Conservation (phyloP, 2,113 vertebrate genomes). For the Fregata magnificens region DNA sequence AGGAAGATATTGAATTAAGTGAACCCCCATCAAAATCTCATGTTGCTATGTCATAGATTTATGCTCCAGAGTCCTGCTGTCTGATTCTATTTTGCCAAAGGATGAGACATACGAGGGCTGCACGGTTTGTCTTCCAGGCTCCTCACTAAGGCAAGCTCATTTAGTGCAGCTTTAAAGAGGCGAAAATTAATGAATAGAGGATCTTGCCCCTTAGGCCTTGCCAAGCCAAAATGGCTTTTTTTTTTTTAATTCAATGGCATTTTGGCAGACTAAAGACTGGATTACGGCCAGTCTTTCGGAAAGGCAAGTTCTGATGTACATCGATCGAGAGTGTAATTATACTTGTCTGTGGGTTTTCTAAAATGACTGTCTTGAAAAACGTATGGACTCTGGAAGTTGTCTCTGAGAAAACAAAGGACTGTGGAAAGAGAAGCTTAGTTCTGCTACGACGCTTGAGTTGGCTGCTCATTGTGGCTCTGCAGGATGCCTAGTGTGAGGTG, state of each 20-base stretch:
- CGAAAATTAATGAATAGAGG: not conserved
- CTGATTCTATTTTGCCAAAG: not conserved
- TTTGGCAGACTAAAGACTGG: not conserved
- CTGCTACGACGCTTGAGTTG: not conserved
- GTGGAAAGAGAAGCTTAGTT: not conserved
- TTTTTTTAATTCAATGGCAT: not conserved
- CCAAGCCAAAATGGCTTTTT: not conserved
- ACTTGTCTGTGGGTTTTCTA: not conserved
- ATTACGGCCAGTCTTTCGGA: not conserved
- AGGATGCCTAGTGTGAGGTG: not conserved
- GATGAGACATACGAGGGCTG: not conserved
- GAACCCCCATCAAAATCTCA: not conserved
- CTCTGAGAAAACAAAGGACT: not conserved
- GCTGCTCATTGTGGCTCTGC: not conserved
- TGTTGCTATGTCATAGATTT: not conserved
- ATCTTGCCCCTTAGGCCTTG: not conserved
- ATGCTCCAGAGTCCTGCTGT: not conserved
- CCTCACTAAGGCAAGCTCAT: not conserved
- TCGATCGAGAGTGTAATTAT: not conserved
- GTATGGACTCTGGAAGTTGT: not conserved
- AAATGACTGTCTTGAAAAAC: not conserved
- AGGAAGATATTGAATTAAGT: not conserved
- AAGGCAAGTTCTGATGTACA: not conserved
- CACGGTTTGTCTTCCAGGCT: not conserved
- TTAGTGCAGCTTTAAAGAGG: not conserved